phyloP scores from a whole-genome alignment of 2,888 invertebrate genomes.

The Spialia ferax region DNA sequence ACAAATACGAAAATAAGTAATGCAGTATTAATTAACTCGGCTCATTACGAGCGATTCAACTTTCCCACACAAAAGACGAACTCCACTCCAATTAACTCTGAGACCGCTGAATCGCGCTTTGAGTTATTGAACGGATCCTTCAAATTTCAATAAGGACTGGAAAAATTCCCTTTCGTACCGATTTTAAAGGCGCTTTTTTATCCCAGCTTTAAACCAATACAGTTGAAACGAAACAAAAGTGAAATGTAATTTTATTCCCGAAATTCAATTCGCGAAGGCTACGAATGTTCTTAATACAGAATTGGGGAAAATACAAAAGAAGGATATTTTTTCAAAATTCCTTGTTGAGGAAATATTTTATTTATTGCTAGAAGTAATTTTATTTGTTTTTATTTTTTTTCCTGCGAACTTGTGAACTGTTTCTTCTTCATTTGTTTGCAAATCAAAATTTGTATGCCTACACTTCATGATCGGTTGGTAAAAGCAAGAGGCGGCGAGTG shows the following conservation, averaged over 20 bases:
- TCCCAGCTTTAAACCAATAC: slow-evolving; percentile 21
- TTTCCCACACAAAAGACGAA: slow-evolving; percentile 32
- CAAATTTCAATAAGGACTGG: slow-evolving; percentile 35
- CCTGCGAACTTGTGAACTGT: too few relatives aligned
- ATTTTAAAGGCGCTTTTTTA: slow-evolving; percentile 8
- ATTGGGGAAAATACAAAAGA: neutral
- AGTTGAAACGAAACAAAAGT: slow-evolving; percentile 33
- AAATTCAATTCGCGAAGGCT: slow-evolving; percentile 29
- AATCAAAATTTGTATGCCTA: too few relatives aligned
- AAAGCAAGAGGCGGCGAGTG: too few relatives aligned
- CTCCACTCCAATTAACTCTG: slow-evolving; percentile 37
- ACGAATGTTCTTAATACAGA: neutral
- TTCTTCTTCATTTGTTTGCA: too few relatives aligned
- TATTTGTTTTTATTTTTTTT: neutral
- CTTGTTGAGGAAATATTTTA: neutral
- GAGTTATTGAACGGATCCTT: slow-evolving; percentile 31
- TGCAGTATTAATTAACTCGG: slow-evolving; percentile 30
- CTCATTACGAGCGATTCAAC: slow-evolving; percentile 30
- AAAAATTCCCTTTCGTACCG: slow-evolving; percentile 9
- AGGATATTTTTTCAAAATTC: slow-evolving; percentile 1
- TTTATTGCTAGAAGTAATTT: neutral
- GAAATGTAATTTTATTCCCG: slow-evolving; percentile 30
- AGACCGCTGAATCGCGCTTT: slow-evolving; percentile 34
- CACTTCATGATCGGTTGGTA: too few relatives aligned
- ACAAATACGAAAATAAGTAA: slow-evolving; percentile 17